Conservation (phyloP, 2,797 vertebrate species). For the Rhynchotus rufescens region DNA sequence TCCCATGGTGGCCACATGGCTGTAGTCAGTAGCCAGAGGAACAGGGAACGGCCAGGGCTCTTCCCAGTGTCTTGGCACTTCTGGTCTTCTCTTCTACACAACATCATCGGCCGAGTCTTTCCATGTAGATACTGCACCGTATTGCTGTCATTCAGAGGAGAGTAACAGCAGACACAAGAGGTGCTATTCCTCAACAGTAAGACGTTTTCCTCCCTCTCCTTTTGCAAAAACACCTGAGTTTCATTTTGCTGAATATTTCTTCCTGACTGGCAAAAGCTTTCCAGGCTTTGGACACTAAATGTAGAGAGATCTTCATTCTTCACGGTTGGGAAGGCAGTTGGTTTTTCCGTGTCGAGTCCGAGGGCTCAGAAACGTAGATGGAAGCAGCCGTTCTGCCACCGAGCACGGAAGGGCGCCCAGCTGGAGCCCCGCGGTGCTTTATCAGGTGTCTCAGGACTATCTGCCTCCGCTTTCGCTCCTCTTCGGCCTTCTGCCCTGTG, state of each 20-base stretch:
- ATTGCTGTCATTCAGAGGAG: not conserved
- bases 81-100: not conserved
- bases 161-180: not conserved
- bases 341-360: not conserved
- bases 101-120: not conserved
- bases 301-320: rapidly evolving
- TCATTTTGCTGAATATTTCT: not conserved
- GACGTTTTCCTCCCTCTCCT: not conserved
- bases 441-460: not conserved
- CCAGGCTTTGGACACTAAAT: not conserved
- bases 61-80: not conserved
- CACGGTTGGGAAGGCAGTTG: not conserved
- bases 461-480: not conserved
- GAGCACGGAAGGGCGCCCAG: rapidly evolving
- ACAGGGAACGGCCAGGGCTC: not conserved
- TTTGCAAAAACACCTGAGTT: not conserved
- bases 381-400: not conserved
- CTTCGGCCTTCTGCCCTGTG: not conserved
- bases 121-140: rapidly evolving
- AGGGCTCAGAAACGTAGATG: not conserved
- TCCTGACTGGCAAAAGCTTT: not conserved
- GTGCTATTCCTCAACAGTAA: not conserved
- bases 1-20: rapidly evolving
- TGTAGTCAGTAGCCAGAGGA: not conserved
- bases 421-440: rapidly evolving